A percentile compares a stretch with the other conserved stretches of the same genome.
Evolutionary conservation across 1,140 invertebrate genomes (phyloP).

Genomic region (Centruroides sculpturatus): DNA sequence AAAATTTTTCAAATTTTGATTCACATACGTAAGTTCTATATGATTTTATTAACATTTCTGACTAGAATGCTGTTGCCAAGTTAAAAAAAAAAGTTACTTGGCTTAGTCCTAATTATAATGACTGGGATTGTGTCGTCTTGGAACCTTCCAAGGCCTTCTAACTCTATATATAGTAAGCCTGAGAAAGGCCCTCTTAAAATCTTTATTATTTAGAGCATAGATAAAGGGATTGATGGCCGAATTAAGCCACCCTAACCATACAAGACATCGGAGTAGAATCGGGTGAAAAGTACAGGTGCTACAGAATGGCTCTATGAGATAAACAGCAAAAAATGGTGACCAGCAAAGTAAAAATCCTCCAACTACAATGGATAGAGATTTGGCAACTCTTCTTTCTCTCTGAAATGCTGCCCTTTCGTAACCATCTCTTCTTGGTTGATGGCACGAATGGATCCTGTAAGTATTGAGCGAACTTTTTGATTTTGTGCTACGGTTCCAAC

Average conservation of each 20-base stretch:
- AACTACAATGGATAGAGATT: conserved; percentile 78
- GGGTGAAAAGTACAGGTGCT: conserved; percentile 42
- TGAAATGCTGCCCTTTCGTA: conserved; percentile 22
- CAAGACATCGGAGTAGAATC: conserved; percentile 3
- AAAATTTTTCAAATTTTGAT: too few species aligned
- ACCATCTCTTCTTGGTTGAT: conserved; percentile 9
- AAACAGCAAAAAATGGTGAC: conserved; percentile 77
- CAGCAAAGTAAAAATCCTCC: conserved; percentile 82
- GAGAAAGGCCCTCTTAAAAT: conserved; percentile 63
- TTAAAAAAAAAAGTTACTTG: too few species aligned
- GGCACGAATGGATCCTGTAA: neutral
- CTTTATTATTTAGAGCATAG: conserved; percentile 70
- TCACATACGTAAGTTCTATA: too few species aligned
- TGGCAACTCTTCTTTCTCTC: conserved; percentile 69
- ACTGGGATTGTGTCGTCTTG: too few species aligned
- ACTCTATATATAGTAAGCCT: conserved; percentile 11
- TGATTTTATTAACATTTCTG: too few species aligned
- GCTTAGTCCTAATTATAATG: too few species aligned
- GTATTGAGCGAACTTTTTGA: neutral
- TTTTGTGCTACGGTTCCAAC: neutral
- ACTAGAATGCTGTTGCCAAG: too few species aligned
- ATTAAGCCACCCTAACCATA: conserved; percentile 84
- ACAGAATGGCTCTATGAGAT: conserved; percentile 68
- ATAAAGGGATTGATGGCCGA: conserved; percentile 77
- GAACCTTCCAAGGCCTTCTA: too few species aligned